Percentiles rank a stretch among this genome's conserved stretches.
Conservation (phyloP, 2,888 invertebrate species). For the Tribolium freemani region DNA sequence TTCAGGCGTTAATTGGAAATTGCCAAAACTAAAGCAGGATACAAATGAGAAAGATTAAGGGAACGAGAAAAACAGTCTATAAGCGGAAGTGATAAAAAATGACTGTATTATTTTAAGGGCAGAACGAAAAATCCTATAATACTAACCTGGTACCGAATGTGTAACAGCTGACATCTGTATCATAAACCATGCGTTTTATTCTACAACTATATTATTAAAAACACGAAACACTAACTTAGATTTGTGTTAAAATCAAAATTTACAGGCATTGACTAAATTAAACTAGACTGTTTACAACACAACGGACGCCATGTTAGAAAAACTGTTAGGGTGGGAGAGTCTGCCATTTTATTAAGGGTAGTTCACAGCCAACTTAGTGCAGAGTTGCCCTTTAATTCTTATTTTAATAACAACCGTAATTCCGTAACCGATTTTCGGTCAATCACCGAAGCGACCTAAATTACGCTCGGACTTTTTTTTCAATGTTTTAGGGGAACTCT, state of each 20-base stretch:
- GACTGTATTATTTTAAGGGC: background rate
- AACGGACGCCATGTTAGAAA: constrained; percentile 68
- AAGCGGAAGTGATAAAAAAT: background rate
- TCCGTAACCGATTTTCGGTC: no score
- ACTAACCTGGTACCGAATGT: constrained; percentile 71
- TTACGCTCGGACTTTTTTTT: no score
- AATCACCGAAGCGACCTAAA: no score
- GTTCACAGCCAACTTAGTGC: constrained; percentile 18
- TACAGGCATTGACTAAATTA: constrained; percentile 47
- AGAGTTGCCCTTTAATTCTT: background rate
- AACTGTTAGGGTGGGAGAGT: constrained; percentile 62
- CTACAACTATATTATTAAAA: constrained; percentile 52
- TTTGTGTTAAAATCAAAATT: constrained; percentile 28
- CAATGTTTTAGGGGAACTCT: no score
- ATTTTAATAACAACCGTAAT: no score
- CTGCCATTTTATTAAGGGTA: constrained; percentile 46
- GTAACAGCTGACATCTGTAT: constrained; percentile 71
- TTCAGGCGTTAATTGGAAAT: background rate
- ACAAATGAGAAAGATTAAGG: background rate
- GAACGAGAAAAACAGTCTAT: background rate
- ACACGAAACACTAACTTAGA: constrained; percentile 55
- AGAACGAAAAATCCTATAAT: constrained; percentile 35
- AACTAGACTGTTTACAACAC: constrained; percentile 68
- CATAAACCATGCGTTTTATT: constrained; percentile 66
- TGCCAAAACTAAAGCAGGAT: background rate